A percentile compares a stretch with the other conserved stretches of the same genome.
These are phyloP conservation scores for Octomys mimax DNA, from an alignment of 2,797 vertebrate species.

Conservation along the genomic window DNA sequence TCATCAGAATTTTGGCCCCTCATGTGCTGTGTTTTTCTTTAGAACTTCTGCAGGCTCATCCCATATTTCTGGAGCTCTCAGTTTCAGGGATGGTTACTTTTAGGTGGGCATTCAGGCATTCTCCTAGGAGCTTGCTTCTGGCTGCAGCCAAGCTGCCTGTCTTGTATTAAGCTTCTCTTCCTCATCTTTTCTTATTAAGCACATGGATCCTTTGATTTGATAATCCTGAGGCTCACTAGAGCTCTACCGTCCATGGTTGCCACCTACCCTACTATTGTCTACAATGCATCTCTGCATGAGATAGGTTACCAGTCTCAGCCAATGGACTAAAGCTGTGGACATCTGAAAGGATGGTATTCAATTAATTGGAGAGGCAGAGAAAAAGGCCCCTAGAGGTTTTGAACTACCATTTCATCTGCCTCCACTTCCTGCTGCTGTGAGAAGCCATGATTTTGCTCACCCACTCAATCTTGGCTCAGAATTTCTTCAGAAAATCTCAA, in stretches of 20 bases:
- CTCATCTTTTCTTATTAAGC: background rate
- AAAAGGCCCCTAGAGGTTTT: slow-evolving; percentile 4
- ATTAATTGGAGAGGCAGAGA: slow-evolving; percentile 58
- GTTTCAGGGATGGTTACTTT: background rate
- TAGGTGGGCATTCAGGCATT: background rate
- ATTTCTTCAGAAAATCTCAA: slow-evolving; percentile 41
- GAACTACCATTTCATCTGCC: slow-evolving; percentile 64
- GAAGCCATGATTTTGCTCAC: slow-evolving; percentile 63
- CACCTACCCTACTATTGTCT: background rate
- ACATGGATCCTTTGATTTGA: background rate
- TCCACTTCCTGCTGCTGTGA: slow-evolving; percentile 69
- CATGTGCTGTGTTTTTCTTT: background rate
- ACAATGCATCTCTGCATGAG: background rate
- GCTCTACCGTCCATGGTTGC: background rate
- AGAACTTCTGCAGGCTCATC: background rate
- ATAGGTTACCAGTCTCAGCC: background rate
- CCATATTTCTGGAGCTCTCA: background rate
- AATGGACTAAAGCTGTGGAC: background rate
- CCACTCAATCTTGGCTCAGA: slow-evolving; percentile 58
- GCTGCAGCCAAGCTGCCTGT: background rate
- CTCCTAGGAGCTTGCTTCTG: background rate
- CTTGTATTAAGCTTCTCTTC: background rate
- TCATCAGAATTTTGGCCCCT: background rate
- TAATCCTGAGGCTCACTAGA: background rate
- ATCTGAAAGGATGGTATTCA: background rate